A percentile compares a stretch with the other conserved stretches of the same genome.
These are phyloP conservation scores for Poecilus cupreus DNA, from an alignment of 2,888 invertebrate species.

Conservation along the genomic window DNA sequence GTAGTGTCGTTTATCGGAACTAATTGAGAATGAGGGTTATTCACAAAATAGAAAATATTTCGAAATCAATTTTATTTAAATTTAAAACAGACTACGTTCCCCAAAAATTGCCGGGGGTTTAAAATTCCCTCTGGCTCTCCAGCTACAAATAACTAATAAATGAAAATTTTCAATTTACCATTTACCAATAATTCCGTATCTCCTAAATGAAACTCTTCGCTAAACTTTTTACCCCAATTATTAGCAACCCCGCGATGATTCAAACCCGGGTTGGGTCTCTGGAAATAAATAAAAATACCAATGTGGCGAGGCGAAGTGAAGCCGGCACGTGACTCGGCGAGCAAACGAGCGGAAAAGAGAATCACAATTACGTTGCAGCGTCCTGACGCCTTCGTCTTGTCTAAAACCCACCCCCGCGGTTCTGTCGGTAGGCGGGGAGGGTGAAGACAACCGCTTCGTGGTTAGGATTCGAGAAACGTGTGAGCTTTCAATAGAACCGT, in stretches of 20 bases:
- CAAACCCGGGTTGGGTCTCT: background rate
- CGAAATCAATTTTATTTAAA: too few species aligned
- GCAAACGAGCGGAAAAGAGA: conserved; percentile 37
- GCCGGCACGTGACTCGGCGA: conserved; percentile 26
- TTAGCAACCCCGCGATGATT: background rate
- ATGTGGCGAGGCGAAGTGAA: background rate
- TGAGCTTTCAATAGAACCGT: conserved; percentile 39
- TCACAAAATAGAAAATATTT: too few species aligned
- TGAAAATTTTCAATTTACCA: too few species aligned
- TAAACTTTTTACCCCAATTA: background rate
- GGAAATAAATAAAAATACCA: conserved; percentile 34
- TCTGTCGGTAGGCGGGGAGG: background rate
- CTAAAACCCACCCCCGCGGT: background rate
- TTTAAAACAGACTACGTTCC: too few species aligned
- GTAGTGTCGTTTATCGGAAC: too few species aligned
- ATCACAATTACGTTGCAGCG: conserved; percentile 27
- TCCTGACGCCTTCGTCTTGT: background rate
- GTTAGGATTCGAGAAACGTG: conserved; percentile 20
- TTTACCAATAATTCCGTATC: too few species aligned
- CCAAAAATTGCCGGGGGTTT: too few species aligned
- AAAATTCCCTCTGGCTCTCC: too few species aligned
- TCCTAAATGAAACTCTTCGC: too few species aligned
- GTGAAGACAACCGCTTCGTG: background rate
- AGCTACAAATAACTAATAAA: too few species aligned
- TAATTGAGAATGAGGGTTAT: too few species aligned